Evolutionary conservation across 2,888 invertebrate species (phyloP), one percentile per base, ranked within the genome.

Genomic region (Drosophila tanythrix): DNA sequence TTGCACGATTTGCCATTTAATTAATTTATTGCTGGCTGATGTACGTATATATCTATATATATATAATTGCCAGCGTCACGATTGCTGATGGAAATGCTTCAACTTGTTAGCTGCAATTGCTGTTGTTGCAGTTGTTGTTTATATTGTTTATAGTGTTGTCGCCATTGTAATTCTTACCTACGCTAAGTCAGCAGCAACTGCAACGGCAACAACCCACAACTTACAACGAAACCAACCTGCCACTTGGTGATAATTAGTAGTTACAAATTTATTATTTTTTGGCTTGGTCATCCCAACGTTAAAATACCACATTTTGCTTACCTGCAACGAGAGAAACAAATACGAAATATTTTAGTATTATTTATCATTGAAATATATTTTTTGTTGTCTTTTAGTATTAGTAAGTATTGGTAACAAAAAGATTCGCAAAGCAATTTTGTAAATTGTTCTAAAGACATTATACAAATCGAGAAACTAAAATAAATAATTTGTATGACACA

Each of bases 1-100:
- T 73, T 74, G 74, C 90, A 90, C 87, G 86, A 87, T 86, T 87
- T 88, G 86, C 81, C 83, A 79, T 90, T 86, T 89, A 86, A 86
- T 86, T 90, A 90, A 86, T 86, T 86, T 90, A 90, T 88, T 82
- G 77, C 69, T 70, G 73, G 58, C 58, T 70, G 57, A 25, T 25
- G 25, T 46, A 46, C 25, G 46, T 46, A 21, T 3, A 25, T 25
- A 46, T 25, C 2, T 21, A 7, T 15, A 80, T 78, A 76, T 87
- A 76, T 89, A 85, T 85, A 85, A 85, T 85, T 85, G 84, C 82
- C 50, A 50, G 63, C 60, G 81, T 83, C 83, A 83, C 89, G 89
- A 89, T 25, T 74, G 81, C 70, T 84, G 82, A 87, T 82, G 74
- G 58, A 81, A 81, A 74, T 68, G 74, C 79, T 66, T 69, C 72